Evolutionary conservation across 64 coral and sea anemone species (phyloP).

Genomic region (Pocillopora verrucosa): DNA sequence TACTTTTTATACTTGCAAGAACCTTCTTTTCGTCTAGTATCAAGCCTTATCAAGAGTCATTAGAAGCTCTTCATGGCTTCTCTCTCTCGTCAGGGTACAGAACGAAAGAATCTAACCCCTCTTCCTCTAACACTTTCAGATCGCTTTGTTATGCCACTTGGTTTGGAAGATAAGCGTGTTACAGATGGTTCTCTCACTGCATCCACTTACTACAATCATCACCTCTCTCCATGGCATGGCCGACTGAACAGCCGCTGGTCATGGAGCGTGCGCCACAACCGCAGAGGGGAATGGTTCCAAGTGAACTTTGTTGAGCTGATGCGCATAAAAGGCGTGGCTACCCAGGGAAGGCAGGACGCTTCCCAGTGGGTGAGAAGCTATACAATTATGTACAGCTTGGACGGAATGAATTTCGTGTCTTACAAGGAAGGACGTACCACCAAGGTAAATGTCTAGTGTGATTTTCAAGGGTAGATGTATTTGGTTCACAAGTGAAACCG

Average conservation of each 20-base stretch:
- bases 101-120: too few species aligned
- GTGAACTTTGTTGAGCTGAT: constrained; percentile 67
- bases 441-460: constrained; percentile 36
- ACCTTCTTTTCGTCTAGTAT: too few species aligned
- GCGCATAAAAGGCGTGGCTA: constrained; percentile 74
- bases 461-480: too few species aligned
- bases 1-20: too few species aligned
- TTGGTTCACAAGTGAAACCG: too few species aligned
- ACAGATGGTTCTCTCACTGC: constrained; percentile 48
- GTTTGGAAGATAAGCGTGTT: constrained; percentile 65
- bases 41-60: too few species aligned
- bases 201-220: constrained; percentile 48
- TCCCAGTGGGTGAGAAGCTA: constrained; percentile 84
- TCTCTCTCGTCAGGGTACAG: too few species aligned
- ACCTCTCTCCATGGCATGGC: constrained; percentile 61
- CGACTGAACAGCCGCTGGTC: constrained; percentile 56
- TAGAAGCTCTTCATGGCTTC: too few species aligned
- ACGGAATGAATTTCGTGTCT: constrained; percentile 61
- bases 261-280: constrained; percentile 50
- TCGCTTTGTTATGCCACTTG: constrained; percentile 71
- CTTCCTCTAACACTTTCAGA: constrained; percentile 4
- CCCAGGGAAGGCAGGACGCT: constrained; percentile 77
- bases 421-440: constrained; percentile 56
- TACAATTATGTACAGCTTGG: constrained; percentile 42
- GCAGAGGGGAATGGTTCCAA: constrained; percentile 53